Evolutionary conservation across 1,140 invertebrate genomes (phyloP).

Genomic region (Eubasilissa regina): DNA sequence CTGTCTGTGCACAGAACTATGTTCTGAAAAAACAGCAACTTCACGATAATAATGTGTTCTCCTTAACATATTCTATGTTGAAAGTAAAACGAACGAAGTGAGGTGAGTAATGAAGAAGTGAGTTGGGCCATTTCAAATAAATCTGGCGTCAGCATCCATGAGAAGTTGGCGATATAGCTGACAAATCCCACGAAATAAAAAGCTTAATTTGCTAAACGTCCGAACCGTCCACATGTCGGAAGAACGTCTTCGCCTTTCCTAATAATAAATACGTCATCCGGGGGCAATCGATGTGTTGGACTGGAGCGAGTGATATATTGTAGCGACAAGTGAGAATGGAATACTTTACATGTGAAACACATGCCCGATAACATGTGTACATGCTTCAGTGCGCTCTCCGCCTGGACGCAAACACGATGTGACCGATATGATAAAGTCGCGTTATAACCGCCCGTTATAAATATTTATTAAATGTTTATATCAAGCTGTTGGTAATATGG

Average conservation of each 20-base stretch:
- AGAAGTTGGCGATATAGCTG: no score
- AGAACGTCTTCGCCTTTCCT: neutral
- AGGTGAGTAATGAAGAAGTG: no score
- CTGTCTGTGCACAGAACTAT: no score
- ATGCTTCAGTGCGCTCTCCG: neutral
- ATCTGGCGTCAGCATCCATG: no score
- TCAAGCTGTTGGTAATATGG: slow-evolving; percentile 40
- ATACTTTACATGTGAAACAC: slow-evolving; percentile 28
- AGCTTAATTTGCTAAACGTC: no score
- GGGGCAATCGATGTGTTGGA: neutral
- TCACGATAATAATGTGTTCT: no score
- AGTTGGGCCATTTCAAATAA: no score
- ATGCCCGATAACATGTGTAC: neutral
- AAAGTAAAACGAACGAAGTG: no score
- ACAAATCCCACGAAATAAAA: no score
- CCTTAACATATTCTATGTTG: no score
- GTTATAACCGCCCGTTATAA: slow-evolving; percentile 40
- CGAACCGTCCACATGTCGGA: neutral
- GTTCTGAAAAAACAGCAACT: no score
- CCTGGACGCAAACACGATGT: neutral
- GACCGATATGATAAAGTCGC: neutral
- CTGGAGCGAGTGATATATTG: neutral
- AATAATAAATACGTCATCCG: slow-evolving; percentile 20
- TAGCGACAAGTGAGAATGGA: neutral
- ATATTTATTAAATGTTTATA: slow-evolving; percentile 54